Evolutionary conservation across 2,797 vertebrate genomes (phyloP).

Genomic region (Amblyopsis hoosieri): DNA sequence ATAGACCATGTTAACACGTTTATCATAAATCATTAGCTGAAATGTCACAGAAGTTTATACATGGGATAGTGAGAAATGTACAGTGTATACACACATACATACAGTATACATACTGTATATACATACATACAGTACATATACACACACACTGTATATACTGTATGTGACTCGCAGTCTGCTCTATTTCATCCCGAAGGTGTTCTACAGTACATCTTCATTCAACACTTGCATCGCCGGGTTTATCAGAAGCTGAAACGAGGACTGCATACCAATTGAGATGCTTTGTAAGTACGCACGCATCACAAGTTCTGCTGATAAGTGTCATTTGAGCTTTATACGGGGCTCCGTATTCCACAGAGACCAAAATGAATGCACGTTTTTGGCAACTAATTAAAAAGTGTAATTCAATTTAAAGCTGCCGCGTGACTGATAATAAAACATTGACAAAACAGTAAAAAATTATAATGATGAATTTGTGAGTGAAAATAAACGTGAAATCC

Average conservation of each 20-base stretch:
- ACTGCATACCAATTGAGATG: constrained; percentile 15
- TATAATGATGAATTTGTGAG: constrained; percentile 29
- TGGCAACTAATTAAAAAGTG: constrained; percentile 44
- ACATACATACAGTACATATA: no score
- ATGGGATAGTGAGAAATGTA: not conserved
- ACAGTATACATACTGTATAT: no score
- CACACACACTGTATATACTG: no score
- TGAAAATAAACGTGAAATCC: constrained; percentile 23
- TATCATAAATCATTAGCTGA: not conserved
- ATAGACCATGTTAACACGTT: not conserved
- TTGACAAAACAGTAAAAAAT: constrained; percentile 34
- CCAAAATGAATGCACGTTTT: constrained; percentile 21
- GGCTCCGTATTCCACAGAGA: constrained; percentile 21
- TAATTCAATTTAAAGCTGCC: constrained; percentile 44
- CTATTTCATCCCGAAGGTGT: no score
- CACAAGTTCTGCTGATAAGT: constrained; percentile 1
- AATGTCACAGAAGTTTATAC: not conserved
- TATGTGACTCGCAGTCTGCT: no score
- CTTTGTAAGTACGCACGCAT: not conserved
- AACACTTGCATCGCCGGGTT: not conserved
- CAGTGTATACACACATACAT: no score
- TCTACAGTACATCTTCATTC: not conserved
- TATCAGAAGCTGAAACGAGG: not conserved
- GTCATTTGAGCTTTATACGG: constrained; percentile 9
- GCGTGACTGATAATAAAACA: constrained; percentile 38